Base-by-base conservation (phyloP, 2,888 invertebrate genomes). In the Proisotoma minuta region DNA sequence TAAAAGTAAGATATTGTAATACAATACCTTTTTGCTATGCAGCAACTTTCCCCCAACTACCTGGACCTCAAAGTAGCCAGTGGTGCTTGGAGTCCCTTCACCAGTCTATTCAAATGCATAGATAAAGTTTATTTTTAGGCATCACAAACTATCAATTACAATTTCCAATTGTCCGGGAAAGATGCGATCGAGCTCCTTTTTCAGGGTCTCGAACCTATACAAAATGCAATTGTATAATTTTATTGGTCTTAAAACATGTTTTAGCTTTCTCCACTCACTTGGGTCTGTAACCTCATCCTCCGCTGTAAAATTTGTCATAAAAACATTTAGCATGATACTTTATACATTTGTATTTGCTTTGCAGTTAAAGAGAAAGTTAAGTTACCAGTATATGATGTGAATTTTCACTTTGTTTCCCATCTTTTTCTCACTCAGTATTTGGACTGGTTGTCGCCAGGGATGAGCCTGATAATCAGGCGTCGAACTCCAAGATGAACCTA, bases 221-320 rank as follows among this genome's bases (percentile, higher is more conserved):
- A 43, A 43, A 18, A 18, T 12, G 10, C 39, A 10, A 18, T 10
- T 18, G 20, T 5, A 18, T 43, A 43, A 10, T 5, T 43, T 10
- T 18, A 3, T 5, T 43, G 3, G 20, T 5, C 20, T 43, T 43
- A 18, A 18, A 10, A 34, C 10, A 15, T 34, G 39, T 4, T 18
- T 43, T 18, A n/a, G 43, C 39, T 18, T 43, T n/a, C n/a, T n/a
- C n/a, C n/a, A n/a, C n/a, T n/a, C n/a, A n/a, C 60, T 65, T 57
- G n/a, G 60, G 57, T n/a, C 26, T 51, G 65, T 72, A 72, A 57
- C 72, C 70, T 72, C 72, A 72, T 59, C 65, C 68, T 22, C 69
- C 70, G 29, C 72, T 72, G 54, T 15, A 63, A 24, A 24, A n/a
- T 2, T 18, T 8, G 15, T 20, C 24, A 22, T 49, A 23, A 22